Conservation (phyloP, 1,140 invertebrate genomes). For the Drosophila kikkawai region DNA sequence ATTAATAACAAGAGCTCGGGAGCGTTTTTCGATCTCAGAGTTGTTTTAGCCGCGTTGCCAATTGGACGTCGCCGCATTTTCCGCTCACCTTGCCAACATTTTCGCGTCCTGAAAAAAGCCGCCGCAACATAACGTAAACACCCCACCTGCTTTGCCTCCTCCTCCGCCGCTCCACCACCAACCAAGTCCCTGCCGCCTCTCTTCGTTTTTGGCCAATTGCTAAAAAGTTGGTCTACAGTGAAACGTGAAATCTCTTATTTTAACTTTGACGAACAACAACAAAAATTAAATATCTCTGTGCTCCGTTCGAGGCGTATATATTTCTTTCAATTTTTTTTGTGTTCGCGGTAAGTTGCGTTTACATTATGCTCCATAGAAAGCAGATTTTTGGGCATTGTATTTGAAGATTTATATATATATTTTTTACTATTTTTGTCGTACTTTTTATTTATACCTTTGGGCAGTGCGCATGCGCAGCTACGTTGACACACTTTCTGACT, state of each 20-base stretch:
- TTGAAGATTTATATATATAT: slow-evolving; percentile 6
- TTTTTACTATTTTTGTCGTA: slow-evolving; percentile 8
- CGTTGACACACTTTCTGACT: slow-evolving; percentile 79
- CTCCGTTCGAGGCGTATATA: slow-evolving; percentile 40
- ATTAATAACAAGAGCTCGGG: slow-evolving; percentile 73
- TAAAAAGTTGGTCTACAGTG: slow-evolving; percentile 57
- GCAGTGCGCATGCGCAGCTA: slow-evolving; percentile 71
- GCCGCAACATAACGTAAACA: slow-evolving; percentile 22
- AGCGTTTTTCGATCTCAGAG: slow-evolving; percentile 64
- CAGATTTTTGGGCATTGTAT: slow-evolving; percentile 43
- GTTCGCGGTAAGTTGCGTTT: slow-evolving; percentile 73
- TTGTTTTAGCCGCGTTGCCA: slow-evolving; percentile 66
- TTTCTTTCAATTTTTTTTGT: slow-evolving; percentile 34
- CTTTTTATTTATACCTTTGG: slow-evolving; percentile 39
- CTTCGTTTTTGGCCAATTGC: slow-evolving; percentile 48
- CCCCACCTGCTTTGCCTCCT: slow-evolving; percentile 14
- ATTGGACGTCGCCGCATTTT: slow-evolving; percentile 61
- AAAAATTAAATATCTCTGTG: slow-evolving; percentile 36
- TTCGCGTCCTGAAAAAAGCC: slow-evolving; percentile 55
- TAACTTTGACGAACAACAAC: slow-evolving; percentile 31
- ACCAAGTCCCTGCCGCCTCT: background rate
- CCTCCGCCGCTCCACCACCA: slow-evolving; percentile 4
- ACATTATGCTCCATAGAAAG: slow-evolving; percentile 48
- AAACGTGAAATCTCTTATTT: slow-evolving; percentile 62
- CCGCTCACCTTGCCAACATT: slow-evolving; percentile 13